Conservation (phyloP, 2,113 vertebrate species). For the Hippocampus barbouri region DNA sequence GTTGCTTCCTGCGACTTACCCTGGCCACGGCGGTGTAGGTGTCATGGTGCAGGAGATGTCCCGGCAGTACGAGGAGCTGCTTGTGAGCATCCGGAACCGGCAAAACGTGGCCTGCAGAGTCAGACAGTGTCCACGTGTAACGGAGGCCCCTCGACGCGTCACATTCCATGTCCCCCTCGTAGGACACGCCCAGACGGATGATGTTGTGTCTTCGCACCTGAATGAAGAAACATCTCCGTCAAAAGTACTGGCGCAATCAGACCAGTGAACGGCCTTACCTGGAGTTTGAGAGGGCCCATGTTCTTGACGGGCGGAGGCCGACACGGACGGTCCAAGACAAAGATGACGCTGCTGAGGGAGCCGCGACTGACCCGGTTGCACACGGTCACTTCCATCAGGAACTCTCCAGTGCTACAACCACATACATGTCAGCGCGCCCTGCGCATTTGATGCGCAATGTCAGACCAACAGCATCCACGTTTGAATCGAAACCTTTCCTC, state of each 20-base stretch:
- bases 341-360: constrained; percentile 69
- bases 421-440: neutral
- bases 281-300: constrained; percentile 74
- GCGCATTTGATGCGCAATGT: neutral
- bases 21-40: constrained; percentile 72
- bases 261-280: constrained; percentile 59
- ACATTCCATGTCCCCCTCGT: constrained; percentile 72
- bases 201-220: constrained; percentile 73
- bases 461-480: neutral
- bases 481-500: neutral
- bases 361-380: constrained; percentile 76
- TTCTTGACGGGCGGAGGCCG: constrained; percentile 78
- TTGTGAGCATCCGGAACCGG: constrained; percentile 52
- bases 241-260: no score
- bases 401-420: constrained; percentile 72
- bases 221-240: neutral
- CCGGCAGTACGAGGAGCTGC: constrained; percentile 68
- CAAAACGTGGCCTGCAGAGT: constrained; percentile 45
- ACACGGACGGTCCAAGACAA: constrained; percentile 72
- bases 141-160: constrained; percentile 66
- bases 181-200: constrained; percentile 71
- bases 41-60: constrained; percentile 68
- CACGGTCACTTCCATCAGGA: constrained; percentile 64
- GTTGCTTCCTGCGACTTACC: constrained; percentile 47
- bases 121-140: constrained; percentile 74